Conservation (phyloP, 2,888 invertebrate genomes). For the Argyra leucocephala region DNA sequence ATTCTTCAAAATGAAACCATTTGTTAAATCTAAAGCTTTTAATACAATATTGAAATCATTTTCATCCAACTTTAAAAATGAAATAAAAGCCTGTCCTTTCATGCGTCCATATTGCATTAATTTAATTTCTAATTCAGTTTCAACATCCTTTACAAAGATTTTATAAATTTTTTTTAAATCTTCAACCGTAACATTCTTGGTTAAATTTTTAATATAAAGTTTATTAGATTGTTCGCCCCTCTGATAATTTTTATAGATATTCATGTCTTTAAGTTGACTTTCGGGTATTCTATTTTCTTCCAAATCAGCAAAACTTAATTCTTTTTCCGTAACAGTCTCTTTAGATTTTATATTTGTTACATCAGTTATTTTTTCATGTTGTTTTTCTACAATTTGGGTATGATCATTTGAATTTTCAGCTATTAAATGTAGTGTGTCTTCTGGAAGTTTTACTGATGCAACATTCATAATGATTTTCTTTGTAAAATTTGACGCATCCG, state of each 20-base stretch:
- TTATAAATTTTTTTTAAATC: slow-evolving; percentile 70
- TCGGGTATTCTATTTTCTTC: slow-evolving; percentile 57
- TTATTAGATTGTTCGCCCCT: slow-evolving; percentile 71
- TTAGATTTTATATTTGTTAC: background rate
- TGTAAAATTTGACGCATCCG: too few relatives aligned
- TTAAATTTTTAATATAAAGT: slow-evolving; percentile 85
- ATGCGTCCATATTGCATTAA: slow-evolving; percentile 90
- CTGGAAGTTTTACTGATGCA: slow-evolving; percentile 12
- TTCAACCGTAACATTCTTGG: slow-evolving; percentile 64
- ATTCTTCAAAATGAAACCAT: slow-evolving; percentile 75
- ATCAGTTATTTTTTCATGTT: background rate
- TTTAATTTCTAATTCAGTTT: slow-evolving; percentile 54
- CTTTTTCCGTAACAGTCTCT: background rate
- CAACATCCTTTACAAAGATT: slow-evolving; percentile 47
- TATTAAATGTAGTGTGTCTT: too few relatives aligned
- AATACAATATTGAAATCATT: slow-evolving; percentile 50
- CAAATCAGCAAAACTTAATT: slow-evolving; percentile 48
- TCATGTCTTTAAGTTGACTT: slow-evolving; percentile 61
- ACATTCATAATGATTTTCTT: slow-evolving; percentile 32
- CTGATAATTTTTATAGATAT: slow-evolving; percentile 79
- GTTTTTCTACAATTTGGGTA: background rate
- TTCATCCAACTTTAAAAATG: slow-evolving; percentile 37
- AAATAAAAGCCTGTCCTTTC: slow-evolving; percentile 93
- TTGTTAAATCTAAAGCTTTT: slow-evolving; percentile 70
- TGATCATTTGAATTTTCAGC: slow-evolving; percentile 12